Evolutionary conservation across 1,140 invertebrate genomes (phyloP), one percentile per base, ranked within the genome.

Genomic region (Panulirus ornatus): DNA sequence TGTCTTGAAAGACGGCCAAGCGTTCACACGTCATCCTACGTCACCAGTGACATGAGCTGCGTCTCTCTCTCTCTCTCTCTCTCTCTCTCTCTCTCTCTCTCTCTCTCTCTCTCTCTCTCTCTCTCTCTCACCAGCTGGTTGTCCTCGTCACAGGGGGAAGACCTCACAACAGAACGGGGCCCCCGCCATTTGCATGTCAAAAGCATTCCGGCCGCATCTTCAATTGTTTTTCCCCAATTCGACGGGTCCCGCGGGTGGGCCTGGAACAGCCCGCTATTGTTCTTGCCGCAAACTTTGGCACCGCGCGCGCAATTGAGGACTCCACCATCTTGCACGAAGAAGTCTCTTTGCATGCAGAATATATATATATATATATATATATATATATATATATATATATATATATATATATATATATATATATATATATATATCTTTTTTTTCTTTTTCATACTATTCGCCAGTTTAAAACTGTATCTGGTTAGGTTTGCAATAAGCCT

Each of bases 41-140:
- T n/a, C n/a, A n/a, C n/a, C n/a, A n/a, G n/a, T n/a, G n/a, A n/a
- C n/a, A n/a, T n/a, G n/a, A n/a, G n/a, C n/a, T 73, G 8, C 30
- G 9, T 73, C 70, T 73, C 70, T 34, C 70, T 73, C 70, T 73
- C 70, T 73, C 9, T 76, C 73, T 76, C 73, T 76, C 73, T 44
- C 75, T 78, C 75, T 78, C 38, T 44, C 75, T 78, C 2, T 27
- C 27, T 16, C 27, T 58, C 19, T n/a, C 22, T 42, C 47, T 8
- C 51, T 27, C 6, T 30, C 40, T 11, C 76, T 42, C 5, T 27
- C 51, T 38, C 36, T 27, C 40, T 42, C 44, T 81, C 78, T 22
- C 40, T 58, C 44, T 54, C 5, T 30, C 78, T 54, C 51, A 76
- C 54, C 78, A 34, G 30, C n/a, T 66, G 5, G 19, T 58, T 14